These are phyloP conservation scores for Danio aesculapii DNA, from an alignment of 2,797 vertebrate species.

Conservation along the genomic window DNA sequence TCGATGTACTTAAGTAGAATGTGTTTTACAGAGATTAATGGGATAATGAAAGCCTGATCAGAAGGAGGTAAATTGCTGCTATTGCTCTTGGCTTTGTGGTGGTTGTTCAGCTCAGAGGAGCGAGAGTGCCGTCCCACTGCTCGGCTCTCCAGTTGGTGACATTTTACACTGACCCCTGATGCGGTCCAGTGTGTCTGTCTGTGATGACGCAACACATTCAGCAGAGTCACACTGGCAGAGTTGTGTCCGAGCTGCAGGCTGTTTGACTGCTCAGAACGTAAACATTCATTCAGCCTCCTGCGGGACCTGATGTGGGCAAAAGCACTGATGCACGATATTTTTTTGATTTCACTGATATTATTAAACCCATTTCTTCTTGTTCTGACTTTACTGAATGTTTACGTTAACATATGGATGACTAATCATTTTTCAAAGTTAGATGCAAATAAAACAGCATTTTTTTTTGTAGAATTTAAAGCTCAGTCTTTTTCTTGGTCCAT, in stretches of 20 bases:
- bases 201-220: background rate
- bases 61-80: background rate
- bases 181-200: slow-evolving; percentile 10
- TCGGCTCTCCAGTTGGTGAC: slow-evolving; percentile 59
- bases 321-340: no score
- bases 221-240: slow-evolving; percentile 17
- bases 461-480: no score
- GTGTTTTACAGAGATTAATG: background rate
- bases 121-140: slow-evolving; percentile 41
- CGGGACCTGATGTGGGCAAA: slow-evolving; percentile 4
- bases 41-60: background rate
- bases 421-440: no score
- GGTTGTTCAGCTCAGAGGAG: background rate
- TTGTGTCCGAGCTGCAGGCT: slow-evolving; percentile 3
- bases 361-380: no score
- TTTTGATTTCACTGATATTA: no score
- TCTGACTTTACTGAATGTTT: no score
- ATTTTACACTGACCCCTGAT: slow-evolving; percentile 53
- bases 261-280: background rate
- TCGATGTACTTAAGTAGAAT: no score
- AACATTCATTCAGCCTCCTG: slow-evolving; percentile 2
- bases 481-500: no score
- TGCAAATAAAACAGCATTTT: no score
- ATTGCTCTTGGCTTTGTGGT: background rate
- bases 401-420: no score